phyloP scores from a whole-genome alignment of 2,888 invertebrate species.

The Psococerastis gibbosa region DNA sequence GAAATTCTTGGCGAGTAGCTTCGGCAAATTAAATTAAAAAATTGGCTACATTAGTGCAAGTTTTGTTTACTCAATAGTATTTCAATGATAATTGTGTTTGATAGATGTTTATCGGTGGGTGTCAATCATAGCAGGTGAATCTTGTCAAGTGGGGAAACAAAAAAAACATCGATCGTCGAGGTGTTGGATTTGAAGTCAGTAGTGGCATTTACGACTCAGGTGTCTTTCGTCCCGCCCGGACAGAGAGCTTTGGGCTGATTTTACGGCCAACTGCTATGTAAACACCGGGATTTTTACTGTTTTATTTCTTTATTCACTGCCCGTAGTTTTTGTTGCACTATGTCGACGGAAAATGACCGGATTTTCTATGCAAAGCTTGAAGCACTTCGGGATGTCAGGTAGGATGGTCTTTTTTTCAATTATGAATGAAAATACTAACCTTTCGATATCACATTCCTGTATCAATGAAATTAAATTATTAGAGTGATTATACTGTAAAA shows the following conservation, averaged over 20 bases:
- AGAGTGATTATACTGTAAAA: too few species aligned
- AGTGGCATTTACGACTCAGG: slow-evolving; percentile 8
- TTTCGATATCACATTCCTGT: too few species aligned
- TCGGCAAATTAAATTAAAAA: too few species aligned
- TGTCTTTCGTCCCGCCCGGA: slow-evolving; percentile 2
- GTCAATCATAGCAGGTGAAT: slow-evolving; percentile 6
- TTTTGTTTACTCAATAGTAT: too few species aligned
- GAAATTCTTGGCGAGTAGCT: too few species aligned
- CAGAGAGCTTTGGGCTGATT: not conserved
- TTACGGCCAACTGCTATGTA: slow-evolving; percentile 6
- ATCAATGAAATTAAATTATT: too few species aligned
- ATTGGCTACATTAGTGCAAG: too few species aligned
- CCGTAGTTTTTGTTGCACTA: too few species aligned
- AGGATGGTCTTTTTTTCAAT: slow-evolving; percentile 18
- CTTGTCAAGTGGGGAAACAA: slow-evolving; percentile 5
- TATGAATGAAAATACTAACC: too few species aligned
- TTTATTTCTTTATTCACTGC: not conserved
- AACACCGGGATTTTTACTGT: slow-evolving; percentile 4
- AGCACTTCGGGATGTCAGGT: slow-evolving; percentile 85
- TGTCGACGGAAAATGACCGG: slow-evolving; percentile 36
- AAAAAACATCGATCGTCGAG: slow-evolving; percentile 6
- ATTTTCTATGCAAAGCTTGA: slow-evolving; percentile 82
- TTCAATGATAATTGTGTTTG: too few species aligned
- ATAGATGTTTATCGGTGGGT: slow-evolving; percentile 5
- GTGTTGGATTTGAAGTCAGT: not conserved